A percentile compares a stretch with the other conserved stretches of the same genome.
Evolutionary conservation across 2,113 vertebrate genomes (phyloP).

Genomic region (Ictalurus punctatus): DNA sequence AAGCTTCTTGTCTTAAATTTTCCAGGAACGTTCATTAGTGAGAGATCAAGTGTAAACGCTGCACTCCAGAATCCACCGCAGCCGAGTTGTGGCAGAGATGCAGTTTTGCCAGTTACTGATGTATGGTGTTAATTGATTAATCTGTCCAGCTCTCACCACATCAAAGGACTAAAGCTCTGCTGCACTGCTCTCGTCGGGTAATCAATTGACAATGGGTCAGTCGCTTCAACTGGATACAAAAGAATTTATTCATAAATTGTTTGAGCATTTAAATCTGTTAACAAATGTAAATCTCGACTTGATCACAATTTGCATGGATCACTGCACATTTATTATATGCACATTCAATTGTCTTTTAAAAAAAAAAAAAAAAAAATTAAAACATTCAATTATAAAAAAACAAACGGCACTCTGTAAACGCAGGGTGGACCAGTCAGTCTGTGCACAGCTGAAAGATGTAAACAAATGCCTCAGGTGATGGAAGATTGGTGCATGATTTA

Average conservation of each 20-base stretch:
- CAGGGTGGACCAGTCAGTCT: neutral
- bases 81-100: no score
- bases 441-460: neutral
- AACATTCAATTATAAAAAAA: neutral
- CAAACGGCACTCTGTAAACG: neutral
- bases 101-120: no score
- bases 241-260: neutral
- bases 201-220: no score
- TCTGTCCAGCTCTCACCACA: no score
- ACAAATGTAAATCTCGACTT: neutral
- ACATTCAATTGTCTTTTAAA: neutral
- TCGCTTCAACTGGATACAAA: no score
- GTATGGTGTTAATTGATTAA: no score
- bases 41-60: no score
- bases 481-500: neutral
- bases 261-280: neutral
- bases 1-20: no score
- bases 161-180: no score
- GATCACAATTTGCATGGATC: neutral
- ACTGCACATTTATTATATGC: neutral
- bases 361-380: neutral
- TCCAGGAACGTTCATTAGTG: no score
- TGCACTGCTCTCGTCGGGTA: no score
- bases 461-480: neutral
- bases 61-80: no score